Evolutionary conservation across 2,113 vertebrate species (phyloP), one percentile per base, ranked within the genome.

Genomic region (Cercocebus atys): DNA sequence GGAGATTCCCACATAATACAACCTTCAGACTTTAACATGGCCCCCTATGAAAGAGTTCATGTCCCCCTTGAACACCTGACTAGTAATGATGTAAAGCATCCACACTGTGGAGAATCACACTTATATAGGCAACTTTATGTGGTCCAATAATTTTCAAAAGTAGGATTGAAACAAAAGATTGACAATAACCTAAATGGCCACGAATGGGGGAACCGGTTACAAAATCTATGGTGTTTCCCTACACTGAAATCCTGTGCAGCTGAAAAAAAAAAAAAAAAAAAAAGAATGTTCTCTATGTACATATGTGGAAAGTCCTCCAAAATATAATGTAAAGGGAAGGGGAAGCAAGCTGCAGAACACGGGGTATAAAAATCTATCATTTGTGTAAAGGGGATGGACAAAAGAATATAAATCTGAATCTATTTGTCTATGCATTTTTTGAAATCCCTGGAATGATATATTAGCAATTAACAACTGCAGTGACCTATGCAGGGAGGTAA

Each of bases 401-500:
- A 93, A 86, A n/a, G 25, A 93, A 45, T 32, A 59, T 72, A 90
- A 95, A 92, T 87, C 27, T 93, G 32, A 81, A 55, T 92, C 32
- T 92, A 17, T 13, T 68, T 68, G 32, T 35, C 13, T 68, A n/a
- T 68, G 66, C 66, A n/a, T 68, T 68, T 68, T 93, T 93, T 94
- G 5, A 61, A 81, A 88, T 81, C n/a, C n/a, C 10, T 92, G 57
- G 52, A 86, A 85, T 93, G 79, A 89, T 82, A 40, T 14, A 43
- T 40, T 86, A 78, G 16, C 55, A 78, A 83, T 93, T 96, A 66
- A 79, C 18, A 70, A 78, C 12, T 80, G 23, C 13, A 20, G 30
- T 84, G 78, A 82, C 64, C 61, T 88, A 12, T 70, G n/a, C 87
- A 89, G 68, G 30, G 25, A 93, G 25, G 38, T 70, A 40, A 89